Evolutionary conservation across 2,113 vertebrate genomes (phyloP).

Genomic region (Platichthys stellatus): DNA sequence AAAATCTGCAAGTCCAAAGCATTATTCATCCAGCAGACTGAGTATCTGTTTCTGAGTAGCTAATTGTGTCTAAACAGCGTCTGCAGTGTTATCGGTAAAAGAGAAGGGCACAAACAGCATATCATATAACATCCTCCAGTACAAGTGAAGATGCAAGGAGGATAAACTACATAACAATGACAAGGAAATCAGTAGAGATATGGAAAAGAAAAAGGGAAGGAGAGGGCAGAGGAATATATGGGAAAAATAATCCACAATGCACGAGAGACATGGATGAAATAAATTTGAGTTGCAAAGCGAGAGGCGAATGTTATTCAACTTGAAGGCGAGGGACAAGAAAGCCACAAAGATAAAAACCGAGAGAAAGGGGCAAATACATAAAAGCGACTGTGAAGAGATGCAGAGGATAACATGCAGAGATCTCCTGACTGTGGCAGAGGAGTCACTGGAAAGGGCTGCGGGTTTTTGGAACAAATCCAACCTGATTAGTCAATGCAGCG

Average conservation of each 20-base stretch:
- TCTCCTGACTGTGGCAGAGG: conserved; percentile 14
- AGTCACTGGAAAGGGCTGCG: conserved; percentile 32
- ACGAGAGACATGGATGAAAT: not conserved
- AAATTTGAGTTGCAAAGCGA: not conserved
- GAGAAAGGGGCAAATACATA: not conserved
- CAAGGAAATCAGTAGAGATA: conserved; percentile 9
- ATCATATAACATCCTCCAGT: conserved; percentile 10
- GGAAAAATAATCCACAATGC: not conserved
- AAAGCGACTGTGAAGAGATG: not conserved
- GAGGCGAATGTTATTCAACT: conserved; percentile 6
- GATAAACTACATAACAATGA: conserved; percentile 30
- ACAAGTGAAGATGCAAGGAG: conserved; percentile 4
- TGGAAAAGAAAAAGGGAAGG: conserved; percentile 1
- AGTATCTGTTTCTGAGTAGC: conserved; percentile 18
- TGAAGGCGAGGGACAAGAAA: conserved; percentile 13
- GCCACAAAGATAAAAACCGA: conserved; percentile 3
- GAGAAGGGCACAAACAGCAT: conserved; percentile 14
- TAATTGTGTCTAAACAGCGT: conserved; percentile 27
- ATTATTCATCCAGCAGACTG: conserved; percentile 40
- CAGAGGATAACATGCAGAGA: conserved; percentile 11
- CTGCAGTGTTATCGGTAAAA: conserved; percentile 25
- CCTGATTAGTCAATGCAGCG: conserved; percentile 51
- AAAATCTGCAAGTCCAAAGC: conserved; percentile 38
- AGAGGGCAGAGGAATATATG: conserved; percentile 6
- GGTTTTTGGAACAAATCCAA: conserved; percentile 62